Conservation (phyloP, 2,888 invertebrate genomes). For the Synanthedon vespiformis region DNA sequence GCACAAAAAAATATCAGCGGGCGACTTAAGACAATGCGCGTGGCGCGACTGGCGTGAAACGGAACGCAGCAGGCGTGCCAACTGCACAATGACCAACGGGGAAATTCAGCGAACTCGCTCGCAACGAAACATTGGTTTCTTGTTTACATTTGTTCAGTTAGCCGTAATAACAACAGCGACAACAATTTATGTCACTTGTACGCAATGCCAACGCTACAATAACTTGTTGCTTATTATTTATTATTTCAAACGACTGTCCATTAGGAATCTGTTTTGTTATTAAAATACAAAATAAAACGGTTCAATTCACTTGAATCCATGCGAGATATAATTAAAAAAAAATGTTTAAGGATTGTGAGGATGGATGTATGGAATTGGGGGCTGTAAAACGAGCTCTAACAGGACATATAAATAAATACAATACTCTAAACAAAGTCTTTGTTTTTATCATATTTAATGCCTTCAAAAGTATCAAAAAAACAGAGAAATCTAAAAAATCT, state of each 20-base stretch:
- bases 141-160: conserved; percentile 19
- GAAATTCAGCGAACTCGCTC: conserved; percentile 20
- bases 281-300: conserved; percentile 4
- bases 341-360: too few species aligned
- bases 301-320: not conserved
- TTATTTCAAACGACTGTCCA: conserved; percentile 10
- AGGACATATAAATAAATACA: too few species aligned
- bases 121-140: conserved; percentile 1
- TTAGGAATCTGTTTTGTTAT: conserved; percentile 20
- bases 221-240: conserved; percentile 14
- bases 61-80: conserved; percentile 5
- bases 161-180: conserved; percentile 15
- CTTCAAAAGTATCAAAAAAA: too few species aligned
- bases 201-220: conserved; percentile 16
- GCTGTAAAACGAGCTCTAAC: too few species aligned
- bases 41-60: conserved; percentile 20
- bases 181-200: conserved; percentile 32
- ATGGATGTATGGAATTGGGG: too few species aligned
- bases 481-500: too few species aligned
- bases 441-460: too few species aligned
- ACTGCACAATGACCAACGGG: conserved; percentile 2
- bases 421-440: too few species aligned
- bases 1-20: conserved; percentile 23
- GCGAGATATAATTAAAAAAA: not conserved
- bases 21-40: conserved; percentile 32